Base-by-base conservation (phyloP, 2,113 vertebrate species). In the Chloropsis hardwickii region DNA sequence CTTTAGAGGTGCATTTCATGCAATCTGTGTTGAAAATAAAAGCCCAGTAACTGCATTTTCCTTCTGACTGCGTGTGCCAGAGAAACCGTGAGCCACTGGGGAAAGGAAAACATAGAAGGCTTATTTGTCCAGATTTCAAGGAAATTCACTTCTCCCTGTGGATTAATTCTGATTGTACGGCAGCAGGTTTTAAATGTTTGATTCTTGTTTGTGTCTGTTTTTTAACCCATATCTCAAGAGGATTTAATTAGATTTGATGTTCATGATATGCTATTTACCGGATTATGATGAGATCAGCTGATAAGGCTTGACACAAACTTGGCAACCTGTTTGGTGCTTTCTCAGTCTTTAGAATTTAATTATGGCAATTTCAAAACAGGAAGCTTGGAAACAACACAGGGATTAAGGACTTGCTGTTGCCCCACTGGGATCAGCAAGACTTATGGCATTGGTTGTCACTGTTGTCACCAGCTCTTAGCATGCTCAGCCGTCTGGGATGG, bases 221-320 rank as follows among this genome's bases (percentile, higher is more conserved):
- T 96, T 98, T 98, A 98, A 98, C 97, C 92, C n/a, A 5, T 97
- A 98, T 98, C 96, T 98, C 97, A 95, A 95, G 84, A 95, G 97
- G 98, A 98, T 98, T 98, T 98, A 98, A 98, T 98, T 98, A 98
- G 98, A 98, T 98, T 98, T 98, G 97, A 98, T 98, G 98, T 98
- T 98, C 98, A 97, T 98, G 98, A 98, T 98, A 98, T 96, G 98
- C 98, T 98, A 98, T 98, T 98, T 98, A 98, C 96, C 44, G 95
- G 98, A 98, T 98, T 99, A 98, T 97, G 97, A 97, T 97, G 97
- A 98, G 98, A 98, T 98, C 97, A 97, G 97, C 98, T 98, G 98
- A 98, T 98, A 98, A 98, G 95, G 91, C 86, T 85, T 97, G 97
- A 97, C 97, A 97, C 61, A 96, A 97, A 95, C 88, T 97, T 97